Evolutionary conservation across 1,140 invertebrate genomes (phyloP), one percentile per base, ranked within the genome.

Genomic region (Mamestra configurata): DNA sequence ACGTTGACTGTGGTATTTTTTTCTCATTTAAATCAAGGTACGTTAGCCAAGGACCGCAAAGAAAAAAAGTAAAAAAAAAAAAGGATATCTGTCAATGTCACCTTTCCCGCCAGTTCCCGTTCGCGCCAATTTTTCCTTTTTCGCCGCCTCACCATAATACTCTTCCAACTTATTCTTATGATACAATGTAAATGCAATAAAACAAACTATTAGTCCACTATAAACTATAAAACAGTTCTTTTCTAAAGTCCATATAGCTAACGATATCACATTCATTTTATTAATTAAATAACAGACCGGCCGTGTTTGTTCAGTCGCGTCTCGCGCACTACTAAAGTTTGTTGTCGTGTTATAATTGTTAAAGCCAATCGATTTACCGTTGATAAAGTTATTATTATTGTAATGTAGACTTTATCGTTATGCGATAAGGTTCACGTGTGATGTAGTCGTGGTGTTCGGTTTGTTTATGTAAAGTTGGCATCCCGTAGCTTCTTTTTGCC

Each of bases 141-240:
- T 35, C 5, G 59, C 53, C 2, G 24, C 57, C 37, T 40, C 79
- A n/a, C 82, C 75, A 11, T 75, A 82, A 85, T 86, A 85, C 6
- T 75, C 79, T 57, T 92, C 92, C 70, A 94, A 81, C 85, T 89
- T 93, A 86, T 92, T 92, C 76, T 92, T 92, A 77, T 94, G 93
- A 75, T 89, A 91, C 80, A 92, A 85, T 22, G 93, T 93, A 73
- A 94, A 93, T 6, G 78, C 85, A 13, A 93, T 80, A 77, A 94
- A 94, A 83, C 87, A 84, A 75, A 92, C 86, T 40, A 93, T 85
- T 80, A 94, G 82, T 10, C 87, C 84, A 8, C 90, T 88, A 70
- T 94, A 94, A 70, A 94, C 90, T 46, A 86, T 87, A 81, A 92
- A 93, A 90, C 93, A 94, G 81, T 94, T 89, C 46, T 89, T 91